Evolutionary conservation across 2,113 vertebrate genomes (phyloP), one percentile per base, ranked within the genome.

Genomic region (Corydoras maculifer): DNA sequence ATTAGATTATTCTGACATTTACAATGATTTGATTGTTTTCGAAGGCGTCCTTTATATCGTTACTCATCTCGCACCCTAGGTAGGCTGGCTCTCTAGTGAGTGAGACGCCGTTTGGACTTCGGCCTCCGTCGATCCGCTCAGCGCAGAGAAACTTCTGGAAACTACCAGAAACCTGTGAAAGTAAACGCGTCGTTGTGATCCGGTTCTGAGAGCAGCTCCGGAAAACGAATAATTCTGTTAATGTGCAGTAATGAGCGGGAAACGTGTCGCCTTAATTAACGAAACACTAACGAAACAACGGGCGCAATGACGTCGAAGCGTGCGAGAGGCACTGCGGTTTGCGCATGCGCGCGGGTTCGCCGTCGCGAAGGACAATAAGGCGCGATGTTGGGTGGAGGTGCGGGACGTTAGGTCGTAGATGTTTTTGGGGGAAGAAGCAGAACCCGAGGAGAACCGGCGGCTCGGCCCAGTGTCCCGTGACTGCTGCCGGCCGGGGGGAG

Each of bases 351-450:
- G 0, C 3, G 18, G 2, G 3, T 25, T 25, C 18, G 18, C 18
- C 2, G 8, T 6, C 29, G 78, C 73, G 76, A 81, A 74, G 74
- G 74, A 86, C 84, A 83, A 87, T 86, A 84, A 82, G 82, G 81
- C 57, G 74, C 31, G 76, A 69, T 32, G 53, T 10, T 62, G 51
- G 31, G 58, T 57, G 35, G 48, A 49, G 51, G 58, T 15, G 35
- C 18, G 53, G 55, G 51, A 31, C 8, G 15, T 43, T 30, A 58
- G 2, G 11, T 53, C 2, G 1, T 57, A 57, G 15, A 57, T 57
- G 54, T 57, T 57, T 13, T 4, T 4, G 12, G 3, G n/a, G 25
- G 11, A 49, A 12, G 1, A 18, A 54, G 49, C 55, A 4, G 35
- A 43, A 43, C 35, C 35, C 7, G 35, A 43, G 35, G 35, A 43